Base-by-base conservation (phyloP, 2,888 invertebrate genomes). In the Drosophila mimica region DNA sequence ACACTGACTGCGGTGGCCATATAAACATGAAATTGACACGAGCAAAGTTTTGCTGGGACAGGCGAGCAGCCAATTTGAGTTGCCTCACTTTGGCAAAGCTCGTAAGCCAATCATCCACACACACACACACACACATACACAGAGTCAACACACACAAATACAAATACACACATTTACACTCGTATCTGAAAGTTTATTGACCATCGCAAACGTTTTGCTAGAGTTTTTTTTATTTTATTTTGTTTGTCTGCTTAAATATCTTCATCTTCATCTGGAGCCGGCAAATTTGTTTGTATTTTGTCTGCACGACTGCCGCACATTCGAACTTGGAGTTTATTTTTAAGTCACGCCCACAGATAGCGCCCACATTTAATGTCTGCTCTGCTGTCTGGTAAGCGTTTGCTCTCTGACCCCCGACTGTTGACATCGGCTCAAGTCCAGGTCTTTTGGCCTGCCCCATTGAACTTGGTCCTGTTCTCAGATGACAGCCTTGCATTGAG, bases 211-310 rank as follows among this genome's bases (percentile, higher is more conserved):
- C 52, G 61, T 54, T 70, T 68, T 62, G 43, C 28, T 8, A 34
- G 56, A 57, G 63, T 63, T 70, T 64, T 70, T 64, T 62, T 63
- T 68, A 59, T 67, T 66, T 66, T 59, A 66, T 74, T 73, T 70
- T 81, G 73, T 74, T 86, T 86, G 76, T 60, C 64, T 74, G 76
- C 76, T 85, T 88, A 81, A 83, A 86, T 79, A 74, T 86, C 83
- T 72, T 76, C 74, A 83, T 83, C 81, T 74, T 80, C 59, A 71
- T 71, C 72, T 70, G 51, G 9, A 70, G 57, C 60, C 74, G 62
- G 60, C 38, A 86, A 88, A 86, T 85, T 86, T 88, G 83, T 77
- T 88, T 81, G 88, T 81, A 73, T 81, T 86, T 77, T 79, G 81
- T 86, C 70, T 59, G 71, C 69, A 63, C 65, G 72, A 70, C 73